phyloP scores from a whole-genome alignment of 1,140 invertebrate genomes.

The Calephelis virginiensis region DNA sequence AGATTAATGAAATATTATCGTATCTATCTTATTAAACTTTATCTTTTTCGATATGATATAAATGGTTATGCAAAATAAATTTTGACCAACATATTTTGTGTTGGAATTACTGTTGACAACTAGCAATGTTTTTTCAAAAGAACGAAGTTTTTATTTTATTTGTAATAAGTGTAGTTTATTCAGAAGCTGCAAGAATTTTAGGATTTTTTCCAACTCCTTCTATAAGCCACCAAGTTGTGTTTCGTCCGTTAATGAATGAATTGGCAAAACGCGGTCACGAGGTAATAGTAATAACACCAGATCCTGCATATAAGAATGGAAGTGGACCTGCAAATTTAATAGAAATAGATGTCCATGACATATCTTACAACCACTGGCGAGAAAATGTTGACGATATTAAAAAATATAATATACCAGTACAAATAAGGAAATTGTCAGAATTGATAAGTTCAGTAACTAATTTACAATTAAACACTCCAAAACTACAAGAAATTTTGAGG shows the following conservation, averaged over 20 bases:
- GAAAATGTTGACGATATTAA: background rate
- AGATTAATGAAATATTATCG: too few species aligned
- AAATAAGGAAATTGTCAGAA: background rate
- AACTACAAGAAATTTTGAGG: background rate
- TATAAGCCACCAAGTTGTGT: conserved; percentile 72
- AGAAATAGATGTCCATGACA: conserved; percentile 43
- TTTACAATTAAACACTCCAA: conserved; percentile 8
- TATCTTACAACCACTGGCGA: conserved; percentile 36
- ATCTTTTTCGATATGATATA: too few species aligned
- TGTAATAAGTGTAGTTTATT: background rate
- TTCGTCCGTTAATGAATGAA: conserved; percentile 55
- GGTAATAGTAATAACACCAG: conserved; percentile 56
- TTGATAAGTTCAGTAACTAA: background rate
- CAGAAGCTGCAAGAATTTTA: conserved; percentile 45
- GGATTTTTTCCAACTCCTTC: too few species aligned
- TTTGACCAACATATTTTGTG: too few species aligned
- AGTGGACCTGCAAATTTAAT: conserved; percentile 37
- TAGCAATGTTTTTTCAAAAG: background rate
- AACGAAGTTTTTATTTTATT: background rate
- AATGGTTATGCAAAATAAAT: too few species aligned
- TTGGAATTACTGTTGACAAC: background rate
- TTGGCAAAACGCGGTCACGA: conserved; percentile 44
- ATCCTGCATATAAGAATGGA: conserved; percentile 32
- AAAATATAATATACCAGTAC: background rate
- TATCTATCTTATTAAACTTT: too few species aligned